phyloP scores from a whole-genome alignment of 1,140 invertebrate genomes.

The Sipha flava region DNA sequence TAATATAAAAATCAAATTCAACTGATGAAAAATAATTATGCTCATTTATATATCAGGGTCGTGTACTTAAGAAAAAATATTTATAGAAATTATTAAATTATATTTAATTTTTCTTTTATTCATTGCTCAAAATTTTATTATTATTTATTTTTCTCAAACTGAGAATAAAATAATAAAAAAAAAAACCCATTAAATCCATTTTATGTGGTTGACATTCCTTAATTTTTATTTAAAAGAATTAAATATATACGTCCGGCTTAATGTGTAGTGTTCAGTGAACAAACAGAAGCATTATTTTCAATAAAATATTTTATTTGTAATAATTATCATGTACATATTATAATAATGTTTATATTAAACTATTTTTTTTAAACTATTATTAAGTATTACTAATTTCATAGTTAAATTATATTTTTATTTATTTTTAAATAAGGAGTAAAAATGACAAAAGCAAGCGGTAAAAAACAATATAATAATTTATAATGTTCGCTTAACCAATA shows the following conservation, averaged over 20 bases:
- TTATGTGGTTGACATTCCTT: slow-evolving; percentile 27
- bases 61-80: slow-evolving; percentile 20
- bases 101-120: neutral
- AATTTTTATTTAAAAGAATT: slow-evolving; percentile 24
- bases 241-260: neutral
- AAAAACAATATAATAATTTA: neutral
- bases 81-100: neutral
- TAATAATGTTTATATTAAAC: slow-evolving; percentile 30
- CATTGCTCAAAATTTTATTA: slow-evolving; percentile 27
- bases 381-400: slow-evolving; percentile 27
- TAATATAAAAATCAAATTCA: neutral
- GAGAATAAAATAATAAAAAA: slow-evolving; percentile 3
- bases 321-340: neutral
- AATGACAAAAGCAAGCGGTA: neutral
- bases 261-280: neutral
- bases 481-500: neutral
- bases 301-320: neutral
- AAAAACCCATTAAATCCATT: slow-evolving; percentile 6
- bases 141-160: slow-evolving; percentile 2
- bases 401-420: slow-evolving; percentile 32
- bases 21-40: neutral
- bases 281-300: neutral
- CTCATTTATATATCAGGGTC: slow-evolving; percentile 28
- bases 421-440: neutral
- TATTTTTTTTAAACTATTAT: neutral